These are phyloP conservation scores for Brachyistius frenatus DNA, from an alignment of 2,113 vertebrate species.

Conservation along the genomic window DNA sequence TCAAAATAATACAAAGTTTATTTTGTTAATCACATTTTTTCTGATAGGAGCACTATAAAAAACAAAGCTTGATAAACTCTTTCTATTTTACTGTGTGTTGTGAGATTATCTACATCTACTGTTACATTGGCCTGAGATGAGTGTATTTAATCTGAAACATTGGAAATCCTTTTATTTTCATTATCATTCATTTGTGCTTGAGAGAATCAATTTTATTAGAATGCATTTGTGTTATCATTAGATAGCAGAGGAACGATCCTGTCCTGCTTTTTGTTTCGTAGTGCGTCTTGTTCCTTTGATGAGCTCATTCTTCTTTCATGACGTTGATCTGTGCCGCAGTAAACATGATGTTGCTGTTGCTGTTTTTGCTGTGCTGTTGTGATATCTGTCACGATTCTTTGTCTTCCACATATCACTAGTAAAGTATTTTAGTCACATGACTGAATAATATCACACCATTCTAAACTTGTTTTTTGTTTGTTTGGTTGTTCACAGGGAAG, in stretches of 20 bases:
- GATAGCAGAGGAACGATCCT: not conserved
- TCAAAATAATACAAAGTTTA: not conserved
- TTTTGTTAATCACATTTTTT: not conserved
- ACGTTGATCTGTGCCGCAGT: not conserved
- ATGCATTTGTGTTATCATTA: not conserved
- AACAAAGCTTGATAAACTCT: not conserved
- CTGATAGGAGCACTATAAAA: not conserved
- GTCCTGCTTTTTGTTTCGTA: not conserved
- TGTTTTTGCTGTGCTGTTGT: constrained; percentile 1
- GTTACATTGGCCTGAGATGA: not conserved
- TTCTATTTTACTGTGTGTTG: not conserved
- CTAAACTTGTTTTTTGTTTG: constrained; percentile 29
- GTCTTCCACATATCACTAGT: not conserved
- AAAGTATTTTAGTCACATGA: not conserved
- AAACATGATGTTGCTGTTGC: not conserved
- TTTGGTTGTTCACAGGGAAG: constrained; percentile 85
- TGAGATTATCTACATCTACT: not conserved
- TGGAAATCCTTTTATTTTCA: not conserved
- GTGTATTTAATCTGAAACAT: not conserved
- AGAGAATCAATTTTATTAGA: no score
- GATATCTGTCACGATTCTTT: not conserved
- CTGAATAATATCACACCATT: not conserved
- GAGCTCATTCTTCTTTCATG: not conserved
- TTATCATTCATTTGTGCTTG: not conserved
- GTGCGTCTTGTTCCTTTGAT: constrained; percentile 6